Conservation (phyloP, 2,113 vertebrate genomes). For the Chionodraco myersi region DNA sequence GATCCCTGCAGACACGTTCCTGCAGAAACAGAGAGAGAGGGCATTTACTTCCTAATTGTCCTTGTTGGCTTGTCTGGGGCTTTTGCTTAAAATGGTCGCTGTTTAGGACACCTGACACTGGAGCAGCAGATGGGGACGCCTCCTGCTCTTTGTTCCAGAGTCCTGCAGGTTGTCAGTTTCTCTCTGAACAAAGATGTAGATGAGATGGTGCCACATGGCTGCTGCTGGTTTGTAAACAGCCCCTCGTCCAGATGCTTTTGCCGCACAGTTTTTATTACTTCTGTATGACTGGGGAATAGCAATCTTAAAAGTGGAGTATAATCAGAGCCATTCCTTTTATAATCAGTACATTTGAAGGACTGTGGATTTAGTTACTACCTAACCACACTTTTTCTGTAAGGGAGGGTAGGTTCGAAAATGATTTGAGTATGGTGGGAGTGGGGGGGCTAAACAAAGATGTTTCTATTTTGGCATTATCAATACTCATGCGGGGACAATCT, state of each 20-base stretch:
- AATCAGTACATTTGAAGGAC: conserved; percentile 1
- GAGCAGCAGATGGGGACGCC: conserved; percentile 40
- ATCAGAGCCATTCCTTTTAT: conserved; percentile 6
- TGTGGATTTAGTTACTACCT: background rate
- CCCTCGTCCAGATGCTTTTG: conserved; percentile 42
- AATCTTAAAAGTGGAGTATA: background rate
- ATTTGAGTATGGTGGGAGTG: background rate
- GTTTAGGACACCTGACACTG: conserved; percentile 27
- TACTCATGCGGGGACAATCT: too few species aligned
- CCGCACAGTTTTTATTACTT: conserved; percentile 14
- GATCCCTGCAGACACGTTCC: background rate
- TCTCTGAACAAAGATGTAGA: conserved; percentile 25
- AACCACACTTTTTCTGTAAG: background rate
- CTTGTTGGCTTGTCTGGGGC: background rate
- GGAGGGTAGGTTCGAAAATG: background rate
- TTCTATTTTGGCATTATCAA: background rate
- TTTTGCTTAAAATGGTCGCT: conserved; percentile 3
- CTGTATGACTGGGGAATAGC: background rate
- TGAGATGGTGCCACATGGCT: background rate
- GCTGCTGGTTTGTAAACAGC: conserved; percentile 43
- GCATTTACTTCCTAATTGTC: conserved; percentile 10
- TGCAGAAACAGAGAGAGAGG: background rate
- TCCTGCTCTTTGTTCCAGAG: conserved; percentile 41
- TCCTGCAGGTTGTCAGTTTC: conserved; percentile 22
- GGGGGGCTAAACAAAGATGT: background rate